Base-by-base conservation (phyloP, 2,888 invertebrate genomes). In the Ophion costatus region DNA sequence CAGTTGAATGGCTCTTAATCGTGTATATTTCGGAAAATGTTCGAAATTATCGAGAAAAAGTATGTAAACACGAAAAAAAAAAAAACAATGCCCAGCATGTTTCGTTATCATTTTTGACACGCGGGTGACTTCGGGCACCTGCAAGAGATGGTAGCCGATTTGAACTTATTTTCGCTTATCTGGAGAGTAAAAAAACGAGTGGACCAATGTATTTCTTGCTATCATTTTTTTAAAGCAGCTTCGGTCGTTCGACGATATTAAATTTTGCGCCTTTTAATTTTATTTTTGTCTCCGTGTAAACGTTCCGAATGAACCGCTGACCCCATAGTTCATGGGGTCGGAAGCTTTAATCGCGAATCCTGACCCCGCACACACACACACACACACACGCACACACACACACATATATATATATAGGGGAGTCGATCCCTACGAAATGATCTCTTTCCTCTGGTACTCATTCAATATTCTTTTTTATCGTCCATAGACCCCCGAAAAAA, bases 291-390 rank as follows among this genome's bases (percentile, higher is more conserved):
- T 69, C 80, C 74, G 76, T 77, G 80, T 87, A 78, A 63, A 83
- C 82, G 86, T 56, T 83, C 84, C 89, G 86, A 87, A 88, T 90
- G 87, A 86, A 86, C 87, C 88, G 85, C 75, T 73, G 59, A 71
- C 81, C 83, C 73, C 70, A 81, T 67, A 86, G 87, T 84, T 86
- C 80, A 59, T 29, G 29, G 75, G 89, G 87, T 88, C 88, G 80
- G 51, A 64, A 85, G 84, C 87, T 90, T 91, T 75, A 89, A 89
- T 91, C 88, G 80, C 24, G 87, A 86, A 80, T 75, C n/a, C 51
- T 88, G 89, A 90, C 88, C 89, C 88, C 63, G 2, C n/a, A 17
- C n/a, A 42, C 10, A 45, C 20, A 24, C 29, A 24, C n/a, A 17
- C n/a, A 42, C 10, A 45, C 20, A 24, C 29, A 24, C 63, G 2